phyloP scores from a whole-genome alignment of 2,888 invertebrate genomes.

The Nowickia ferox region DNA sequence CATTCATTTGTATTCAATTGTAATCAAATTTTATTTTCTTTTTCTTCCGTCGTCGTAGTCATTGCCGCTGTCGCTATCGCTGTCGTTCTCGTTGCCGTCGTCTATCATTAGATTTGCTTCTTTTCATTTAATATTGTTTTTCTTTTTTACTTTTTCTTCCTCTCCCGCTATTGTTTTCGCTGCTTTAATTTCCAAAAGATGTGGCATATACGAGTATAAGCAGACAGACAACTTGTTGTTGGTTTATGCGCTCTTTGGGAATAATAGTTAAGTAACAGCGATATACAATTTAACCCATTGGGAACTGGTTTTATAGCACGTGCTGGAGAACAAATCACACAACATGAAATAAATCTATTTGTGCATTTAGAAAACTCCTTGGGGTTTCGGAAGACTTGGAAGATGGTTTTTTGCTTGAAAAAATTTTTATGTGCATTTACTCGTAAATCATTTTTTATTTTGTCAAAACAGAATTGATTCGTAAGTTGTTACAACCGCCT shows the following conservation, averaged over 20 bases:
- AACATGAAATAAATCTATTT: background rate
- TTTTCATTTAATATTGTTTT: slow-evolving; percentile 34
- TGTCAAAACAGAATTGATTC: background rate
- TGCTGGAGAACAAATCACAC: too few relatives aligned
- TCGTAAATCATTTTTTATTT: background rate
- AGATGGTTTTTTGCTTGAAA: background rate
- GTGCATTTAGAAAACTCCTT: background rate
- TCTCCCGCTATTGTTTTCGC: background rate
- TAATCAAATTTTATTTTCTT: slow-evolving; percentile 70
- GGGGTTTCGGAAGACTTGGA: background rate
- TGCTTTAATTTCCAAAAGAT: slow-evolving; percentile 41
- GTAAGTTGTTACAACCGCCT: background rate
- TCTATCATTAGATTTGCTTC: slow-evolving; percentile 62
- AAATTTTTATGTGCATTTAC: background rate
- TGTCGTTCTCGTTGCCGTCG: slow-evolving; percentile 20
- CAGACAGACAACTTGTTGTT: slow-evolving; percentile 43
- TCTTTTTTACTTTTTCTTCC: background rate
- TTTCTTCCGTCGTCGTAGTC: slow-evolving; percentile 29
- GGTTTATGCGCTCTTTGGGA: slow-evolving; percentile 44
- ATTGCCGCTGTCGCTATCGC: background rate
- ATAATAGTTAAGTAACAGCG: slow-evolving; percentile 50
- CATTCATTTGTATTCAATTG: slow-evolving; percentile 74
- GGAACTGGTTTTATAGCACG: background rate
- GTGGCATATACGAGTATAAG: slow-evolving; percentile 19
- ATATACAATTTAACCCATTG: slow-evolving; percentile 54